Conservation (phyloP, 1,140 invertebrate genomes). For the Drosophila ficusphila region DNA sequence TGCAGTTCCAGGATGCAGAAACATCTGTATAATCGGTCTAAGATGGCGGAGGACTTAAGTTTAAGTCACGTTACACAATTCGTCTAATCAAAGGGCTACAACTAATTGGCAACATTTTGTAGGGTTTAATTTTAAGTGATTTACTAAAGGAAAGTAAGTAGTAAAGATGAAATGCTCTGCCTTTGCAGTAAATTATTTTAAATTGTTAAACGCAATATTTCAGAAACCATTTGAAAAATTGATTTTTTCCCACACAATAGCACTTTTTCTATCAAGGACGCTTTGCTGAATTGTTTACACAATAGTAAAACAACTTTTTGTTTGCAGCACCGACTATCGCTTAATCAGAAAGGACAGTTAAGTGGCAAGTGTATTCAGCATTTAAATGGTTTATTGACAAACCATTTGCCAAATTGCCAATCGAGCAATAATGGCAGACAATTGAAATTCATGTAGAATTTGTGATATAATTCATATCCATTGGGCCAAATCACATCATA, state of each 20-base stretch:
- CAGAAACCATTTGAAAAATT: not conserved
- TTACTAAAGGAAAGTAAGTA: not conserved
- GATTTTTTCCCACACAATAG: not conserved
- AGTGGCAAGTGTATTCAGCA: constrained; percentile 8
- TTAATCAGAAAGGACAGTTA: constrained; percentile 15
- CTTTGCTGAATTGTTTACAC: not conserved
- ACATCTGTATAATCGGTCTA: constrained; percentile 12
- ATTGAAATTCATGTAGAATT: constrained; percentile 10
- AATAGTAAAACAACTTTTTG: constrained; percentile 6
- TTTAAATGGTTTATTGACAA: constrained; percentile 38
- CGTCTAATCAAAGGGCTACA: constrained; percentile 12
- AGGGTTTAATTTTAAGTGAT: not conserved
- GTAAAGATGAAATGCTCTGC: not conserved
- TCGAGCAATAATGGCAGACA: constrained; percentile 44
- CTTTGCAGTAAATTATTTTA: not conserved
- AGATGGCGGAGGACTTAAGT: constrained; percentile 1
- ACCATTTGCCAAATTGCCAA: constrained; percentile 49
- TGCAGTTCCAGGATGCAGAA: constrained; percentile 12
- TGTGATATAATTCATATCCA: constrained; percentile 19
- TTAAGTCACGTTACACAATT: constrained; percentile 8
- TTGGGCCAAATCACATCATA: constrained; percentile 9
- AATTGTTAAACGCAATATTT: too few relatives aligned
- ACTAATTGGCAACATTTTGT: constrained; percentile 9
- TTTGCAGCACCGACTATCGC: not conserved
- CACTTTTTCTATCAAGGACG: not conserved